Base-by-base conservation (phyloP, 2,888 invertebrate species). In the Machimus atricapillus region DNA sequence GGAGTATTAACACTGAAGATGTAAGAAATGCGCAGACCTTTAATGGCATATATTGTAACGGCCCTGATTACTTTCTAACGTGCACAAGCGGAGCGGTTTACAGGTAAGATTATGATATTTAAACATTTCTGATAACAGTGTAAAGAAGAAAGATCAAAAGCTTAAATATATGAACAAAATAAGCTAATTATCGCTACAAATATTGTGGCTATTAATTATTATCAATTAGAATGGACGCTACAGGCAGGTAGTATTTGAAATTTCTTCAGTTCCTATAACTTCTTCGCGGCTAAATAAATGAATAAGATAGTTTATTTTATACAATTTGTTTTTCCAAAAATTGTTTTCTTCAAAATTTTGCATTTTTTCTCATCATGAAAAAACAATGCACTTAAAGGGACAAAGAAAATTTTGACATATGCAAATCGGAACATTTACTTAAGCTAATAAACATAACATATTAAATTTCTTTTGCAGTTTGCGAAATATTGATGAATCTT, bases 81-180 rank as follows among this genome's bases (percentile, higher is more conserved):
- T 93, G 92, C 87, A 89, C 88, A 3, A 92, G 91, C 87, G 93
- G 92, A 8, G 91, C 90, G 58, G 89, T 92, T 1, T 93, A 93
- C 87, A 89, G 90, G 92, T 92, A 88, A 89, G 89, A 23, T 66
- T 52, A 52, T 2, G 12, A 40, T n/a, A n/a, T 12, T 12, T 40
- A 40, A 40, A 40, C 0, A 12, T 12, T 40, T 40, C 40, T 7
- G 12, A 12, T 16, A 19, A 52, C 19, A 19, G 16, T 52, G 6
- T 58, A 34, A 34, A 34, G 3, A 34, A 5, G 34, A 34, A 4
- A 7, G 7, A 7, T 34, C 0, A 43, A 12, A 43, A 43, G 0
- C 3, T 43, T 43, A 7, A 34, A 7, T 34, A 34, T 34, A 34
- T 34, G 34, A 4, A 4, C 7, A 34, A 34, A 7, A 34, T 34